phyloP scores from a whole-genome alignment of 2,888 invertebrate genomes.

The Neoitamus cyanurus region DNA sequence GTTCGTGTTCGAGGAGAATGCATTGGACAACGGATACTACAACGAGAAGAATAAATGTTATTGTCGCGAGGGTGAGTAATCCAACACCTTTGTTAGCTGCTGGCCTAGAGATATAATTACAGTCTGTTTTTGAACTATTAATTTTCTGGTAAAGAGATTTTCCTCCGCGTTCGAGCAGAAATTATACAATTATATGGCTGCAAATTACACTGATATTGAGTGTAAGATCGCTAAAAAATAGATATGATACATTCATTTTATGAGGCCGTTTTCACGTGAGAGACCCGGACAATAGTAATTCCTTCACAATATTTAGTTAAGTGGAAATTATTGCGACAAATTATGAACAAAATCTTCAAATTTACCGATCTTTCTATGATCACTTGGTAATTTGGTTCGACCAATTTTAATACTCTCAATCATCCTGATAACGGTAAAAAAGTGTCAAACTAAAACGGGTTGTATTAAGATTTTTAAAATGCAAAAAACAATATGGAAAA shows the following conservation, averaged over 20 bases:
- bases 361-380: too few relatives aligned
- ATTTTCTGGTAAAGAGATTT: background rate
- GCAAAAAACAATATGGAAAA: background rate
- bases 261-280: background rate
- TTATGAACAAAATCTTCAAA: too few relatives aligned
- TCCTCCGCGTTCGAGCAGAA: background rate
- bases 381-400: background rate
- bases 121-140: background rate
- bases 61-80: slow-evolving; percentile 74
- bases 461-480: too few relatives aligned
- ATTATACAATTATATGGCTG: background rate
- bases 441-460: too few relatives aligned
- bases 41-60: slow-evolving; percentile 84
- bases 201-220: background rate
- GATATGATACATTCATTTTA: background rate
- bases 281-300: background rate
- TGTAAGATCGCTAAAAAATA: background rate
- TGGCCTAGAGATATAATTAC: background rate
- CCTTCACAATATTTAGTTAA: background rate
- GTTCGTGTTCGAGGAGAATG: slow-evolving; percentile 80
- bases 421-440: too few relatives aligned
- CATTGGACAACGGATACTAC: slow-evolving; percentile 80
- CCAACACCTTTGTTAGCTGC: background rate
- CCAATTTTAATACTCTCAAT: background rate
- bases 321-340: background rate